phyloP scores from a whole-genome alignment of 2,797 vertebrate species.

The Brotula barbata region DNA sequence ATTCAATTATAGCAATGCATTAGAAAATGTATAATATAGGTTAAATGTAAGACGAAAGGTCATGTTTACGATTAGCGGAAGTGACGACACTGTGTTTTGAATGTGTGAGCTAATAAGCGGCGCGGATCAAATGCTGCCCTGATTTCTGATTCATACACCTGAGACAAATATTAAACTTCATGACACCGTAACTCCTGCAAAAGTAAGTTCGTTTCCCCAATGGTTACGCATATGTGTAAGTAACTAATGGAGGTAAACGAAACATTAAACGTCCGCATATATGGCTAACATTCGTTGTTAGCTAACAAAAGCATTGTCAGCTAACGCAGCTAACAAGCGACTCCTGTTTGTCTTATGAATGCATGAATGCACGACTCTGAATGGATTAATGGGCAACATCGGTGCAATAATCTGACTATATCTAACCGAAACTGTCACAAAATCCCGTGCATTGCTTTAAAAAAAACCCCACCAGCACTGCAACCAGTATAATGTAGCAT shows the following conservation, averaged over 20 bases:
- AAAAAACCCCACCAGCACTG: neutral
- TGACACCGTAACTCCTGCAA: conserved; percentile 46
- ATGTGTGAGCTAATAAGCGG: conserved; percentile 46
- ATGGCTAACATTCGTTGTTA: conserved; percentile 33
- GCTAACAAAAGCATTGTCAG: conserved; percentile 25
- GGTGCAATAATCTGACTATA: too few species aligned
- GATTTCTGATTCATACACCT: conserved; percentile 21
- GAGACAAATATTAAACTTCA: conserved; percentile 44
- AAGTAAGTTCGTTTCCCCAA: conserved; percentile 41
- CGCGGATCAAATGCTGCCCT: conserved; percentile 6
- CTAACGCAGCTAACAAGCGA: conserved; percentile 17
- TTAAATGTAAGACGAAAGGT: too few species aligned
- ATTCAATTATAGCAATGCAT: too few species aligned
- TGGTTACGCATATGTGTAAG: neutral
- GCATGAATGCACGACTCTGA: too few species aligned
- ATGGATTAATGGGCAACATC: too few species aligned
- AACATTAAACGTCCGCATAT: neutral
- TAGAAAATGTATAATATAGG: too few species aligned
- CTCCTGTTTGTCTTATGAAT: too few species aligned
- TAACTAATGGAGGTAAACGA: neutral
- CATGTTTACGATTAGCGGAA: conserved; percentile 46
- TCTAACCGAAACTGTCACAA: too few species aligned
- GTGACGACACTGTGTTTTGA: conserved; percentile 70
- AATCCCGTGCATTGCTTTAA: too few species aligned
- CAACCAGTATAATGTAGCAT: neutral